Conservation (phyloP, 2,113 vertebrate genomes). For the Seriola dumerili region DNA sequence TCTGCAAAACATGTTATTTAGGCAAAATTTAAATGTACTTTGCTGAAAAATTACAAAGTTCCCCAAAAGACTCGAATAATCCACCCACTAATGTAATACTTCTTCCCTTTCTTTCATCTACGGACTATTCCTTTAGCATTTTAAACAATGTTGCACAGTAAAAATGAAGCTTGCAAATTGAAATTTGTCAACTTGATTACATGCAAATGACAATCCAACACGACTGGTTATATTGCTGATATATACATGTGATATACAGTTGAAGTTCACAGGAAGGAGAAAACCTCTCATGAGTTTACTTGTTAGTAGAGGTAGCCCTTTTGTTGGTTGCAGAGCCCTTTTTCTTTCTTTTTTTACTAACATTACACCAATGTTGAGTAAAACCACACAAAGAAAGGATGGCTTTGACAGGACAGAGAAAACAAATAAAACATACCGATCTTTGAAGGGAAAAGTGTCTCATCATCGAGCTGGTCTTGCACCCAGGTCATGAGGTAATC, state of each 20-base stretch:
- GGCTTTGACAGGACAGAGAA: background rate
- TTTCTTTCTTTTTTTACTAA: too few relatives aligned
- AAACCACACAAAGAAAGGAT: background rate
- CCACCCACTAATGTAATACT: too few relatives aligned
- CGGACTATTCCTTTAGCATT: background rate
- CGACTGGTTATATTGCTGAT: background rate
- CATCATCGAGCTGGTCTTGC: constrained; percentile 96
- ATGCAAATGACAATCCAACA: background rate
- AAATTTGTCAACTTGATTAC: background rate
- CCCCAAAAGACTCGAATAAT: too few relatives aligned
- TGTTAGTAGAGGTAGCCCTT: too few relatives aligned
- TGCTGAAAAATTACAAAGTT: too few relatives aligned
- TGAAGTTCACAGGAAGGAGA: background rate
- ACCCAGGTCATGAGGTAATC: constrained; percentile 99
- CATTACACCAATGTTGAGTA: background rate
- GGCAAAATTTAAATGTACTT: background rate
- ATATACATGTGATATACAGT: background rate
- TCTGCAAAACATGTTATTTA: background rate
- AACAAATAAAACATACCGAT: constrained; percentile 85
- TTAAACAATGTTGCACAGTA: background rate
- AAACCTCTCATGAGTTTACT: too few relatives aligned
- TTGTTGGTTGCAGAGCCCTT: too few relatives aligned
- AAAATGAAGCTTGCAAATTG: background rate
- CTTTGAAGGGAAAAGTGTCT: constrained; percentile 96
- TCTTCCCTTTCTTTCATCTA: too few relatives aligned